These are phyloP conservation scores for Pitta sordida DNA, from an alignment of 2,113 vertebrate species.

Conservation along the genomic window DNA sequence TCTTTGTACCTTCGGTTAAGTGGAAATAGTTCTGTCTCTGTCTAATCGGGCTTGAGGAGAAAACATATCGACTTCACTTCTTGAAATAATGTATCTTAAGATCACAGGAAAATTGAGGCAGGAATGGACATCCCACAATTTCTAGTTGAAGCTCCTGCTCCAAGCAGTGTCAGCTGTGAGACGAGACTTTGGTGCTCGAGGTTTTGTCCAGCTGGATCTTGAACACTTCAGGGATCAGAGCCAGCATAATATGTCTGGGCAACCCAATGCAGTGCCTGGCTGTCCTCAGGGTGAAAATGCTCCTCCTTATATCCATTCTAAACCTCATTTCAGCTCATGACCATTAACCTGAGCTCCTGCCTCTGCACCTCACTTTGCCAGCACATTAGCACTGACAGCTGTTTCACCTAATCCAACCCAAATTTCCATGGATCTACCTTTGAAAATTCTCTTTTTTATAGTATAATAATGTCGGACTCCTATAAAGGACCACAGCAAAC, in stretches of 20 bases:
- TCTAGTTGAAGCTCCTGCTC: not conserved
- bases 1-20: not conserved
- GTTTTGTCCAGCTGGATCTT: not conserved
- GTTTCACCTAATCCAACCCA: not conserved
- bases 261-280: accelerated
- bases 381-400: not conserved
- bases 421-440: not conserved
- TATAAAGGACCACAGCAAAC: not conserved
- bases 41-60: not conserved
- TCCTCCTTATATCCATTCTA: not conserved
- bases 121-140: not conserved
- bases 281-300: not conserved
- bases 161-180: not conserved
- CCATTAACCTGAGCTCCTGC: not conserved
- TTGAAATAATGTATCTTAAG: not conserved
- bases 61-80: not conserved
- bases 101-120: not conserved
- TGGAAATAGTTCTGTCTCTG: not conserved
- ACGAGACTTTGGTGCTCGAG: not conserved
- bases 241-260: not conserved
- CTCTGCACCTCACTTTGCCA: not conserved
- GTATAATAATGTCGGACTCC: not conserved
- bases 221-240: not conserved
- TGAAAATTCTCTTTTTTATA: not conserved
- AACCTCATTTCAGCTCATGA: not conserved